phyloP scores from a whole-genome alignment of 1,140 invertebrate genomes.

The Conopomorpha cramerella region DNA sequence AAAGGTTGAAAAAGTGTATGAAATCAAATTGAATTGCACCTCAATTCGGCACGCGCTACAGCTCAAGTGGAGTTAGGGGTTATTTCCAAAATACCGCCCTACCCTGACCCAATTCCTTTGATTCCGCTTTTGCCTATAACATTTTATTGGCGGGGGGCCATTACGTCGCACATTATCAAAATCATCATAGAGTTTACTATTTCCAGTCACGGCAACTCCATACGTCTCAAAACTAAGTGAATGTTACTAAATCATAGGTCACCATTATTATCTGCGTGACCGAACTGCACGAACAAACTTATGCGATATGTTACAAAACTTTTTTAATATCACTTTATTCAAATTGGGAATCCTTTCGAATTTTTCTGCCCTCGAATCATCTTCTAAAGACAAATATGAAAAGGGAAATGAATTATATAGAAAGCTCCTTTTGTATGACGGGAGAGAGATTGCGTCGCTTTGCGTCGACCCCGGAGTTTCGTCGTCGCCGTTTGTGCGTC shows the following conservation, averaged over 20 bases:
- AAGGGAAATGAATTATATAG: conserved; percentile 55
- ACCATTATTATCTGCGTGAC: too few species aligned
- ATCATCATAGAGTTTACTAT: conserved; percentile 59
- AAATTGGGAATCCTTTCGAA: conserved; percentile 32
- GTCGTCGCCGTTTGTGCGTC: conserved; percentile 45
- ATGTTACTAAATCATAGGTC: too few species aligned
- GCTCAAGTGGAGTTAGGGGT: too few species aligned
- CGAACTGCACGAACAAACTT: too few species aligned
- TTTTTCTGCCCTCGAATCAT: conserved; percentile 20
- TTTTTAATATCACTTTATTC: conserved; percentile 35
- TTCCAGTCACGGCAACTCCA: conserved; percentile 57
- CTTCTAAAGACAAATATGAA: conserved; percentile 56
- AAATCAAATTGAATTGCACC: too few species aligned
- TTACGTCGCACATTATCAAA: conserved; percentile 58
- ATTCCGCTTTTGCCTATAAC: conserved; percentile 59
- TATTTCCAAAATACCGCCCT: conserved; percentile 43
- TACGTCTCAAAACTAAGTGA: conserved; percentile 24
- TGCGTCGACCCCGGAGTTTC: conserved; percentile 50
- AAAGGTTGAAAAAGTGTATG: too few species aligned
- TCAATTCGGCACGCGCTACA: too few species aligned
- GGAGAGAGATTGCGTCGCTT: conserved; percentile 54
- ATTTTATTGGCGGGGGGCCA: conserved; percentile 56
- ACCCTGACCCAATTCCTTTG: conserved; percentile 51
- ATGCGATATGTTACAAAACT: conserved; percentile 33
- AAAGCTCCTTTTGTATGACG: conserved; percentile 48